Percentiles rank a stretch among this genome's conserved stretches.
Evolutionary conservation across 2,797 vertebrate species (phyloP).

Genomic region (Pogoniulus pusillus): DNA sequence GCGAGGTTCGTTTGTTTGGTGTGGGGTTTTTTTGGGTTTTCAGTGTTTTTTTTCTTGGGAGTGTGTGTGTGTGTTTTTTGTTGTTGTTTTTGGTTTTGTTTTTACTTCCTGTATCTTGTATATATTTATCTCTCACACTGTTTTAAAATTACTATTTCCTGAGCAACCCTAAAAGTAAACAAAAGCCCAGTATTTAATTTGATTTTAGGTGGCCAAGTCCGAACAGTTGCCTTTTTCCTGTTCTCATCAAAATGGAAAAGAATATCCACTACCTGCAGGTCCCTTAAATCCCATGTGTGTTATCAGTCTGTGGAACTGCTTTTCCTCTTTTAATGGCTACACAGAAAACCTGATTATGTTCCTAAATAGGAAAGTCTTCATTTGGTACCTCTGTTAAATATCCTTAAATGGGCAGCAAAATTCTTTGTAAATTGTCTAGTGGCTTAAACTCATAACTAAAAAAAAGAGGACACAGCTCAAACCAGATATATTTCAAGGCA

Average conservation of each 20-base stretch:
- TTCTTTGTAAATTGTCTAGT: background rate
- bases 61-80: no score
- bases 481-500: background rate
- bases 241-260: background rate
- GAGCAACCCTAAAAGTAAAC: rapidly evolving
- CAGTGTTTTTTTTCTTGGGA: no score
- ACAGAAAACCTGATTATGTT: background rate
- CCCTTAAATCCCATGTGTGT: background rate
- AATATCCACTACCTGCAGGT: background rate
- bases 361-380: background rate
- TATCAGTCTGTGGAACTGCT: background rate
- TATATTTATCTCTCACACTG: background rate
- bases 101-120: background rate
- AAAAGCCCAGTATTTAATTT: rapidly evolving
- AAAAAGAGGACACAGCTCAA: background rate
- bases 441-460: background rate
- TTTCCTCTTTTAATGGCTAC: background rate
- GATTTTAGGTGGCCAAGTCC: background rate
- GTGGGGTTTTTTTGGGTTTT: no score
- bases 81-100: no score
- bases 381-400: background rate
- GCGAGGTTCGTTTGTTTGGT: rapidly evolving
- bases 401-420: background rate
- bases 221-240: background rate
- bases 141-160: background rate